phyloP scores from a whole-genome alignment of 2,797 vertebrate species.

The Tarsius wallacei region DNA sequence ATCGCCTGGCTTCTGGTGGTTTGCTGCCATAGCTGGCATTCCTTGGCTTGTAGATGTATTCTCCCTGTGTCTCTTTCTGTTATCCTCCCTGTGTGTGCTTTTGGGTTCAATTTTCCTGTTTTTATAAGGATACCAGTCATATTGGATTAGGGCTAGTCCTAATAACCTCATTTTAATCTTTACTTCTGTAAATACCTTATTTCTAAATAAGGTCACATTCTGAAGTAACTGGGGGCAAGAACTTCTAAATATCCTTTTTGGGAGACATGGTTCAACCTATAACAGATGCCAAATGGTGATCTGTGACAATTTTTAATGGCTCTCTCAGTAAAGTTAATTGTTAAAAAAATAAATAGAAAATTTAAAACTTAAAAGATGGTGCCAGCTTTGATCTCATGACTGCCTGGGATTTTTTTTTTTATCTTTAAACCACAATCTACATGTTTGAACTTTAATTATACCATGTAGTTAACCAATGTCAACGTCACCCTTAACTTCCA shows the following conservation, averaged over 20 bases:
- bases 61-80: neutral
- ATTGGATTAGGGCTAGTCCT: neutral
- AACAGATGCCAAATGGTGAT: neutral
- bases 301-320: neutral
- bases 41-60: no score
- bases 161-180: neutral
- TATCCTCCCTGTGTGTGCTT: neutral
- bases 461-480: neutral
- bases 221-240: neutral
- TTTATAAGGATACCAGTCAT: neutral
- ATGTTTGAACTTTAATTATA: neutral
- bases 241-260: neutral
- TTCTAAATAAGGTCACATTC: neutral
- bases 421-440: neutral
- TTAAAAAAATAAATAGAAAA: slow-evolving; percentile 1
- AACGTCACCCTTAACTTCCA: neutral
- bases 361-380: neutral
- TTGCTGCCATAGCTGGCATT: neutral
- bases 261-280: neutral
- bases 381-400: neutral
- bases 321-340: neutral
- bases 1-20: no score
- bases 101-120: neutral
- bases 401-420: neutral
- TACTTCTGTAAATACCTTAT: neutral